phyloP scores from a whole-genome alignment of 2,113 vertebrate genomes.

The Sinocyclocheilus grahami region DNA sequence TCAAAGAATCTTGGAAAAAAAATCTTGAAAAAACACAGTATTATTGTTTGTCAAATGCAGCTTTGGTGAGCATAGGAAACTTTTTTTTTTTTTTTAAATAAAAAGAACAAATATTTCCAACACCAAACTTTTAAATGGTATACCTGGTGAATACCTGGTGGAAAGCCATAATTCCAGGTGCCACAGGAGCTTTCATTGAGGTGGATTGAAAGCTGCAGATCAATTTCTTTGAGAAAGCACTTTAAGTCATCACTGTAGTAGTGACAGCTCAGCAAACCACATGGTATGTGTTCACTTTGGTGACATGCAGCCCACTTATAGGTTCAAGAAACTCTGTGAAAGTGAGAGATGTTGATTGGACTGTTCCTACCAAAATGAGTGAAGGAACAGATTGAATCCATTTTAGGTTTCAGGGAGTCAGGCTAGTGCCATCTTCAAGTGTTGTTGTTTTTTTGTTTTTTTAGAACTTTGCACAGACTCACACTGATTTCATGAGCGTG shows the following conservation, averaged over 20 bases:
- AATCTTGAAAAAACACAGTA: background rate
- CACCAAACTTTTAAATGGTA: background rate
- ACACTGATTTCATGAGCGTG: conserved; percentile 1
- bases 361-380: background rate
- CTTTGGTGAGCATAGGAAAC: background rate
- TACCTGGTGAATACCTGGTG: background rate
- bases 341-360: background rate
- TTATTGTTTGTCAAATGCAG: background rate
- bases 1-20: background rate
- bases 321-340: background rate
- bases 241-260: background rate
- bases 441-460: background rate
- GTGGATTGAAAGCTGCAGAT: background rate
- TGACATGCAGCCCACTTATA: background rate
- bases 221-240: background rate
- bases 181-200: background rate
- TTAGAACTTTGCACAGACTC: conserved; percentile 1
- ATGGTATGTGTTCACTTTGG: background rate
- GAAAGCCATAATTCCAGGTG: background rate
- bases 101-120: no score
- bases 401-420: background rate
- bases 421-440: background rate
- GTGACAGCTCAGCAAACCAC: background rate
- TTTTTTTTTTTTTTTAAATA: no score
- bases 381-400: conserved; percentile 16